Percentiles rank a stretch among this genome's conserved stretches.
phyloP scores from a whole-genome alignment of 2,113 vertebrate genomes.

The Cettia cetti region DNA sequence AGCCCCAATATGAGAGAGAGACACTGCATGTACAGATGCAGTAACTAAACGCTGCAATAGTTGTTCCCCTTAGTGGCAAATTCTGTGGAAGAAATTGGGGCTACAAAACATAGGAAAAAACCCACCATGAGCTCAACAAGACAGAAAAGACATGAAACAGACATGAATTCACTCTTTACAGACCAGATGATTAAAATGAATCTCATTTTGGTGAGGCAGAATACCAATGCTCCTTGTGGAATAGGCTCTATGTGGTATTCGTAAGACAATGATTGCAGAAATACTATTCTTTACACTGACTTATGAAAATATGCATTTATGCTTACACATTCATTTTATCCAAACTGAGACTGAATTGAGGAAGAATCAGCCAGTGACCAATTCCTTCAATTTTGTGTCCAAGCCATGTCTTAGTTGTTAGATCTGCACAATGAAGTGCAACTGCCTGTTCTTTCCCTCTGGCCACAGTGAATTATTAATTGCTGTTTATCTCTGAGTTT shows the following conservation, averaged over 20 bases:
- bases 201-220: background rate
- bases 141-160: background rate
- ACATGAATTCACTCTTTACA: background rate
- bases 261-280: background rate
- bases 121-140: background rate
- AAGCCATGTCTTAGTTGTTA: background rate
- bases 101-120: background rate
- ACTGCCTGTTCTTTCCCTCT: background rate
- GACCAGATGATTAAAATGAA: background rate
- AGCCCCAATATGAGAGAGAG: background rate
- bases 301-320: background rate
- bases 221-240: background rate
- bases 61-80: background rate
- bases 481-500: conserved; percentile 43
- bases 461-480: conserved; percentile 51
- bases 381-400: background rate
- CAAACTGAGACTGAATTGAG: background rate
- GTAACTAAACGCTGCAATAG: background rate
- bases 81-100: background rate
- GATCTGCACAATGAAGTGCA: background rate
- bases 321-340: background rate
- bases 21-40: background rate
- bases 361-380: background rate
- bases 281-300: background rate
- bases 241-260: background rate